Evolutionary conservation across 1,140 invertebrate species (phyloP).

Genomic region (Thereuonema tuberculata): DNA sequence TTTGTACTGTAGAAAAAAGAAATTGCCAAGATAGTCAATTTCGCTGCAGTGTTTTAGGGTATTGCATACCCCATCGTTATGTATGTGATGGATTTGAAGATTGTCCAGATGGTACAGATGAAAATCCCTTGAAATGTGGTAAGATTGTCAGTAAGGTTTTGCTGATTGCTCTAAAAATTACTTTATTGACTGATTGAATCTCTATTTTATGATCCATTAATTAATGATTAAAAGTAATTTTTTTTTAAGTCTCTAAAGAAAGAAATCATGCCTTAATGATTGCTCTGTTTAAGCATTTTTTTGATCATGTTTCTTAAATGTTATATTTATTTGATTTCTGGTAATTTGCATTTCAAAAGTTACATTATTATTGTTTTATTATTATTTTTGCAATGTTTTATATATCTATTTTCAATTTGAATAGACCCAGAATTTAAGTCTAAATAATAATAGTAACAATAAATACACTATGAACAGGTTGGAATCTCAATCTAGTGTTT

Average conservation of each 20-base stretch:
- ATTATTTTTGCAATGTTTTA: too few relatives aligned
- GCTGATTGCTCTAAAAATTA: too few relatives aligned
- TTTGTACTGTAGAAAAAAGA: too few relatives aligned
- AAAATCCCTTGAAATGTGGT: constrained; percentile 38
- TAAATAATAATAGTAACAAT: too few relatives aligned
- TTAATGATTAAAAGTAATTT: neutral
- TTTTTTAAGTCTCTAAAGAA: neutral
- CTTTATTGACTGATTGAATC: neutral
- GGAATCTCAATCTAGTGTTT: too few relatives aligned
- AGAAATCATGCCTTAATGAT: neutral
- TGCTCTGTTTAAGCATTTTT: neutral
- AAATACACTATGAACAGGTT: too few relatives aligned
- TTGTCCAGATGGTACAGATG: constrained; percentile 70
- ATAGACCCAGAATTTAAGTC: too few relatives aligned
- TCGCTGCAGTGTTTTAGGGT: constrained; percentile 53
- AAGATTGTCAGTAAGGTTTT: constrained; percentile 7
- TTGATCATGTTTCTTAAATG: neutral
- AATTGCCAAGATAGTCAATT: constrained; percentile 34
- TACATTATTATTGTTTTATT: too few relatives aligned
- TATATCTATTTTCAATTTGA: too few relatives aligned
- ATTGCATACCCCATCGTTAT: constrained; percentile 81
- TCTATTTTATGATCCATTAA: neutral
- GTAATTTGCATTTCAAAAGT: too few relatives aligned
- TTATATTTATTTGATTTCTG: too few relatives aligned
- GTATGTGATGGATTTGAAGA: constrained; percentile 83